Base-by-base conservation (phyloP, 2,888 invertebrate genomes). In the Camptogramma bilineatum region DNA sequence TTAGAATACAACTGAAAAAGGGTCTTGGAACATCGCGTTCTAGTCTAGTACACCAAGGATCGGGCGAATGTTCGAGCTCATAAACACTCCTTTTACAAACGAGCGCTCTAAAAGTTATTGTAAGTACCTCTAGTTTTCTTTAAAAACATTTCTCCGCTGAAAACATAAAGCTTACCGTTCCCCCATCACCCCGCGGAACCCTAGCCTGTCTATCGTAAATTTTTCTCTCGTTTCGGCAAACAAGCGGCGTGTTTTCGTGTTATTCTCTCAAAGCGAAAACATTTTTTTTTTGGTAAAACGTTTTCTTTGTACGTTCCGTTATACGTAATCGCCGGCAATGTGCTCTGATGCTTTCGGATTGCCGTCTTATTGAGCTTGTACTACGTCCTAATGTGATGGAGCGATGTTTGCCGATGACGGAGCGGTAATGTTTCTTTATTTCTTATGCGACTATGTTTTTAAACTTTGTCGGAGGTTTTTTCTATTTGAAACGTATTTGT, bases 291-390 rank as follows among this genome's bases (percentile, higher is more conserved):
- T 69, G 63, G 60, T 66, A 66, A 72, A 74, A 72, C 73, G 72
- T 64, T 75, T 68, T 70, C 65, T 75, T 76, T 75, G 75, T 76
- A 71, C 53, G 64, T 70, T 70, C 69, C 67, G 74, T 73, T 74
- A 71, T 70, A 67, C 52, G 70, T 69, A 71, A 69, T 69, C 67
- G 71, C 59, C 55, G 47, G 53, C 65, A 53, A 69, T 75, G 71
- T 62, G 70, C 51, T 62, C 64, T 60, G 67, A 67, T 70, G 60
- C 60, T 59, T 47, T 69, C 48, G 60, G 50, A 68, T 68, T 66
- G 61, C 58, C 52, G 60, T 62, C 46, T 51, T 59, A 59, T 68
- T 60, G 50, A 58, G 34, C 64, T 64, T 48, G 64, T 42, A 57
- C 28, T 28, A 39, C 51, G 13, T 24, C 19, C n/a, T 64, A 28